Conservation (phyloP, 1,140 invertebrate species). For the Mercenaria mercenaria region DNA sequence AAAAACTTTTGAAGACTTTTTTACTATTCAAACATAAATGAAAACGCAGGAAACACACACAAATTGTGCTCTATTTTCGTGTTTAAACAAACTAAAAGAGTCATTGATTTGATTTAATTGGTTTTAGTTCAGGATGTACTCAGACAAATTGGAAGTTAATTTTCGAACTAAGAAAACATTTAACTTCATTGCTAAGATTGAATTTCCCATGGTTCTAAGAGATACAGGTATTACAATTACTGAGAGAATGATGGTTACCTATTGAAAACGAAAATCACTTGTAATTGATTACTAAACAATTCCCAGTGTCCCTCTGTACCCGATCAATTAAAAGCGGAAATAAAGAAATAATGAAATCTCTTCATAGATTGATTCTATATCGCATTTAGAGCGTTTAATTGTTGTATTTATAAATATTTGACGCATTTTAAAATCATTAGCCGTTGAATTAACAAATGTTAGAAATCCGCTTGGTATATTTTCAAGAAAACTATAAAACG, state of each 20-base stretch:
- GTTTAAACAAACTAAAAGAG: neutral
- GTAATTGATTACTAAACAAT: neutral
- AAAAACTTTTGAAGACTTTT: too few species aligned
- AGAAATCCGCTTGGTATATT: too few species aligned
- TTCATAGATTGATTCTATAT: neutral
- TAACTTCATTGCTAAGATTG: neutral
- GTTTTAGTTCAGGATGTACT: neutral
- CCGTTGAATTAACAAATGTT: too few species aligned
- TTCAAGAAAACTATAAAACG: too few species aligned
- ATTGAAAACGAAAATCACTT: neutral
- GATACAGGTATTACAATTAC: neutral
- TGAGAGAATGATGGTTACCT: neutral
- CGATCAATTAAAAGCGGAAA: neutral
- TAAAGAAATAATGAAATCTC: neutral
- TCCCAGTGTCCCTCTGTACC: neutral
- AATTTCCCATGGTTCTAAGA: neutral
- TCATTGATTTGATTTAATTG: neutral
- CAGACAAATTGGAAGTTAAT: constrained; percentile 2
- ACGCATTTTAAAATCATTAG: too few species aligned
- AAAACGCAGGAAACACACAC: neutral
- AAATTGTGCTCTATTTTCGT: neutral
- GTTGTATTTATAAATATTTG: neutral
- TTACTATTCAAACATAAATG: too few species aligned
- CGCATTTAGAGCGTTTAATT: neutral
- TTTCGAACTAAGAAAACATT: neutral